Evolutionary conservation across 1,140 invertebrate genomes (phyloP).

Genomic region (Lepidostoma basale): DNA sequence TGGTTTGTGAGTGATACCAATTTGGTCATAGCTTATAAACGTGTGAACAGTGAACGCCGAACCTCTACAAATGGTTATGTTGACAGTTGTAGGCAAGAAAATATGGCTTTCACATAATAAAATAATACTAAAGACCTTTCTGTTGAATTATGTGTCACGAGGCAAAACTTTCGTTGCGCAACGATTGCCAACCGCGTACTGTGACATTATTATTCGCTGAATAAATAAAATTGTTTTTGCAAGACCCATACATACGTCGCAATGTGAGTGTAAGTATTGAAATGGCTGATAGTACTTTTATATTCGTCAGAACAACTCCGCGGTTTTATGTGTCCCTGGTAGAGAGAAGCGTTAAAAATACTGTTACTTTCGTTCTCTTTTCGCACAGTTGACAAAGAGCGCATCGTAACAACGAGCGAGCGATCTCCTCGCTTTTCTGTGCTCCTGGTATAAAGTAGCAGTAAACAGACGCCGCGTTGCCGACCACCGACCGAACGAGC

Average conservation of each 20-base stretch:
- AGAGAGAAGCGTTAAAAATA: slow-evolving; percentile 22
- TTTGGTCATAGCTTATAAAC: slow-evolving; percentile 2
- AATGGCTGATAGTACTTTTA: too few relatives aligned
- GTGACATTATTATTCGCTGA: too few relatives aligned
- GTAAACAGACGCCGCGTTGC: slow-evolving; percentile 33
- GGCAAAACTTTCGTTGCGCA: not conserved
- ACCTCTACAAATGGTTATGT: not conserved
- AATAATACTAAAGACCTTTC: too few relatives aligned
- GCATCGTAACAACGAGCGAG: not conserved
- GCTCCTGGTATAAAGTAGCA: slow-evolving; percentile 29
- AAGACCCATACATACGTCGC: not conserved
- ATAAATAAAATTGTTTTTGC: too few relatives aligned
- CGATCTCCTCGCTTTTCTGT: not conserved
- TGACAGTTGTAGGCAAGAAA: not conserved
- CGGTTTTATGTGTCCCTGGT: not conserved
- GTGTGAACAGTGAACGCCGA: too few relatives aligned
- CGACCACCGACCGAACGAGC: slow-evolving; percentile 9
- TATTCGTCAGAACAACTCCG: too few relatives aligned
- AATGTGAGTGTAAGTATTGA: too few relatives aligned
- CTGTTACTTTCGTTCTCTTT: slow-evolving; percentile 25
- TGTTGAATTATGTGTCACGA: not conserved
- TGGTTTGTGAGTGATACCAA: too few relatives aligned
- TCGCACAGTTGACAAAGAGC: too few relatives aligned
- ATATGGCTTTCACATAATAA: slow-evolving; percentile 5
- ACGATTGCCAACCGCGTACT: too few relatives aligned